Conservation (phyloP, 2,113 vertebrate species). For the Chinchilla lanigera region DNA sequence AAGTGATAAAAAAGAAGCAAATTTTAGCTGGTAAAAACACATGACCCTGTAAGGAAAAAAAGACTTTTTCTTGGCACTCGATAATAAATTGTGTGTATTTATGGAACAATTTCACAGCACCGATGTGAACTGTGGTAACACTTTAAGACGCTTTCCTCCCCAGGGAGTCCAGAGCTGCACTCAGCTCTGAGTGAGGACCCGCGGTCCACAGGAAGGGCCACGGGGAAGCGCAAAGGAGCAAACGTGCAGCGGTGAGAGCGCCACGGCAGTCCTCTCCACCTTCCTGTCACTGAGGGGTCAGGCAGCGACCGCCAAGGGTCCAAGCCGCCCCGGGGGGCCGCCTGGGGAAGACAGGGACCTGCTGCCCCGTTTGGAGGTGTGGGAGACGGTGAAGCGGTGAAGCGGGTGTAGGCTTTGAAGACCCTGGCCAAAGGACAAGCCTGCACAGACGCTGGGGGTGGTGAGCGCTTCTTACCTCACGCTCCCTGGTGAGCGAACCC, state of each 20-base stretch:
- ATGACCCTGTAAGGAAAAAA: neutral
- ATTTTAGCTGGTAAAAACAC: neutral
- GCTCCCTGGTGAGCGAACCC: slow-evolving; percentile 12
- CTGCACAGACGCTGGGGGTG: neutral
- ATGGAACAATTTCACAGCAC: neutral
- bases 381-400: slow-evolving; percentile 60
- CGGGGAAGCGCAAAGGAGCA: neutral
- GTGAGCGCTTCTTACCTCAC: neutral
- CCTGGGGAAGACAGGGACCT: neutral
- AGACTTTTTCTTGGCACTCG: neutral
- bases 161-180: neutral
- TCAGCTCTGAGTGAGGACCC: neutral
- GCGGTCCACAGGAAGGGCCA: neutral
- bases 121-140: neutral
- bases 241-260: neutral
- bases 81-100: neutral
- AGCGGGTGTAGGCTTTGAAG: slow-evolving; percentile 54
- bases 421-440: neutral
- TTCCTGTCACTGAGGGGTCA: slow-evolving; percentile 24
- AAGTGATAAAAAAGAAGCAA: slow-evolving; percentile 31
- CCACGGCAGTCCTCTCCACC: neutral
- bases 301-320: slow-evolving; percentile 31
- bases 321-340: slow-evolving; percentile 40
- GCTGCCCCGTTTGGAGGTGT: slow-evolving; percentile 45
- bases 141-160: neutral